Base-by-base conservation (phyloP, 1,140 invertebrate species). In the Elymnias hypermnestra region DNA sequence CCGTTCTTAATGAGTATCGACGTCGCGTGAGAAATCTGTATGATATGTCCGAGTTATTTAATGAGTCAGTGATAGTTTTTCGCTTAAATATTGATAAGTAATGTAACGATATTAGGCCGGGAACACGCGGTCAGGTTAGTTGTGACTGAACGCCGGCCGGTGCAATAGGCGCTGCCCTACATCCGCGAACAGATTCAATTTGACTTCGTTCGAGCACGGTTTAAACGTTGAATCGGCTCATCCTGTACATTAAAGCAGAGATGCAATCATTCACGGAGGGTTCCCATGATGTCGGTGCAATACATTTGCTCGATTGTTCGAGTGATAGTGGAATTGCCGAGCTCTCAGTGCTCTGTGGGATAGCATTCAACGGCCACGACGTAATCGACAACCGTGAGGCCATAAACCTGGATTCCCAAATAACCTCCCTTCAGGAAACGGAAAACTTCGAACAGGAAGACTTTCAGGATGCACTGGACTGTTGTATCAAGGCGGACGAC, bases 271-370 rank as follows among this genome's bases (percentile, higher is more conserved):
- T 6, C 25, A 13, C 22, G 25, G 38, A 15, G 3, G 12, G 12
- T 22, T 47, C 25, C 6, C 33, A 22, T 38, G 31, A 10, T 3
- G 22, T 7, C 7, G 22, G 21, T 19, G 3, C 23, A 23, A 43
- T 15, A 36, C 35, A n/a, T n/a, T n/a, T 19, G 28, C 15, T 9
- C 18, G 23, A 50, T 38, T 38, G 40, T 50, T 50, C 39, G 12
- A 22, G 5, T 13, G 17, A 19, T n/a, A 12, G n/a, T 22, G 36
- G 23, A 18, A 39, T 41, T 19, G 44, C 55, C 17, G 57, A 54
- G 46, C 37, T 38, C 9, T 69, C 74, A 33, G 33, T 61, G 9
- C 64, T 68, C 53, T 68, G 65, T 5, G 63, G 65, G 5, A 60
- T 71, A 8, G 31, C 31, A 8, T 13, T 15, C 8, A 15, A 33